These are phyloP conservation scores for Brachypterus glaber DNA, from an alignment of 2,888 invertebrate genomes.

Conservation along the genomic window DNA sequence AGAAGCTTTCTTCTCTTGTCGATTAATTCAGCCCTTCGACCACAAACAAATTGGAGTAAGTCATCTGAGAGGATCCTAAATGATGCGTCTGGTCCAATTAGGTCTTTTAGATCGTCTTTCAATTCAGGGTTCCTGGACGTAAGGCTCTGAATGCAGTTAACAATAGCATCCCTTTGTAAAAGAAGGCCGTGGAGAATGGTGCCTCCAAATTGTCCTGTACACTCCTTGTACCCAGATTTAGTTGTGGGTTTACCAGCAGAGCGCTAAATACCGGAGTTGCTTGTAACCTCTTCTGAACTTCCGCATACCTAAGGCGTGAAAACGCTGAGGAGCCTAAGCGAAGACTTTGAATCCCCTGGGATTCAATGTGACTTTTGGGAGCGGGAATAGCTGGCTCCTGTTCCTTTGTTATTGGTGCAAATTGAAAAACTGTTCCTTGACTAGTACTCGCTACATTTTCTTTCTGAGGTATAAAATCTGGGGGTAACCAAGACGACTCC, in stretches of 20 bases:
- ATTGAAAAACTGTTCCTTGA: neutral
- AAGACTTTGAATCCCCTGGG: slow-evolving; percentile 8
- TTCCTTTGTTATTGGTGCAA: slow-evolving; percentile 3
- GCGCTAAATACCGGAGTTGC: slow-evolving; percentile 16
- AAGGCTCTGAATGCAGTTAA: neutral
- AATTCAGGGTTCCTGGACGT: neutral
- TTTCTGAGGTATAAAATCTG: no score
- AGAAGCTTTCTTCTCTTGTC: slow-evolving; percentile 13
- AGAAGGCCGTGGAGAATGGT: slow-evolving; percentile 7
- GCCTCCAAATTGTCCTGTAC: slow-evolving; percentile 7
- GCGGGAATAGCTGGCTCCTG: slow-evolving; percentile 2
- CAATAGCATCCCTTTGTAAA: slow-evolving; percentile 2
- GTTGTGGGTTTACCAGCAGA: slow-evolving; percentile 2
- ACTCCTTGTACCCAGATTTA: neutral
- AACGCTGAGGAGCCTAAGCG: slow-evolving; percentile 11
- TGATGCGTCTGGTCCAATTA: slow-evolving; percentile 7
- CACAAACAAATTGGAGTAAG: slow-evolving; percentile 15
- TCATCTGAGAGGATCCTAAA: slow-evolving; percentile 16
- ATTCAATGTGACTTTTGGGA: slow-evolving; percentile 7
- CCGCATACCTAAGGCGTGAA: slow-evolving; percentile 14
- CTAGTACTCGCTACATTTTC: no score
- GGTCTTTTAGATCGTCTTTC: no score
- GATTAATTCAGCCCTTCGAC: slow-evolving; percentile 12
- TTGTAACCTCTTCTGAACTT: slow-evolving; percentile 15
- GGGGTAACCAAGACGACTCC: no score